Percentiles rank a stretch among this genome's conserved stretches.
Evolutionary conservation across 53 echinoderm and acorn worm species (phyloP).

Genomic region (Zoroaster sp.): DNA sequence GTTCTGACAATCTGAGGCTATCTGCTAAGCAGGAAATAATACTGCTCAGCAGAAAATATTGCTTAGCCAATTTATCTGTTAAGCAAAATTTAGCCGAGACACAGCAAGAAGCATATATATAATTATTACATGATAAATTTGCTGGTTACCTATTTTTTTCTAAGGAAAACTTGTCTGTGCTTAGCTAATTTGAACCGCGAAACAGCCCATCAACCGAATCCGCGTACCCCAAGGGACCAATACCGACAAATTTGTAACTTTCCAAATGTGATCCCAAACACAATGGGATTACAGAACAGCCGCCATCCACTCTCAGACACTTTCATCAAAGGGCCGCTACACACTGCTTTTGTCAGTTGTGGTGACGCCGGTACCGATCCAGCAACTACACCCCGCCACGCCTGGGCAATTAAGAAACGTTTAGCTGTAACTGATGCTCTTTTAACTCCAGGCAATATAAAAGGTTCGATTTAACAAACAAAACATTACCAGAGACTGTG

Average conservation of each 20-base stretch:
- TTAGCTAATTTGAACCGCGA: no score
- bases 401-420: slow-evolving; percentile 27
- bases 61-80: no score
- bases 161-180: no score
- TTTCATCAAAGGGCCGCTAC: neutral
- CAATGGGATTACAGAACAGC: slow-evolving; percentile 20
- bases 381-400: slow-evolving; percentile 2
- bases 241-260: neutral
- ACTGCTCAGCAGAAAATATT: no score
- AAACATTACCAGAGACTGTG: neutral
- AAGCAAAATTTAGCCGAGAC: no score
- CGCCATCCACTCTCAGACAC: neutral
- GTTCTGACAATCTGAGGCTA: no score
- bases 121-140: no score
- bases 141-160: no score
- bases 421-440: slow-evolving; percentile 46
- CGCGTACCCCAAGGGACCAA: neutral
- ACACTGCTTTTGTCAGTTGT: neutral
- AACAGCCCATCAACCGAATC: no score
- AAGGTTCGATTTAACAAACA: slow-evolving; percentile 2
- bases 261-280: neutral
- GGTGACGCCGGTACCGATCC: neutral
- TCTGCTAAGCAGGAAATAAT: no score
- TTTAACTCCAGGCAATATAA: neutral
- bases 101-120: no score